A percentile compares a stretch with the other conserved stretches of the same genome.
Evolutionary conservation across 2,888 invertebrate genomes (phyloP).

Genomic region (Acronicta psi): DNA sequence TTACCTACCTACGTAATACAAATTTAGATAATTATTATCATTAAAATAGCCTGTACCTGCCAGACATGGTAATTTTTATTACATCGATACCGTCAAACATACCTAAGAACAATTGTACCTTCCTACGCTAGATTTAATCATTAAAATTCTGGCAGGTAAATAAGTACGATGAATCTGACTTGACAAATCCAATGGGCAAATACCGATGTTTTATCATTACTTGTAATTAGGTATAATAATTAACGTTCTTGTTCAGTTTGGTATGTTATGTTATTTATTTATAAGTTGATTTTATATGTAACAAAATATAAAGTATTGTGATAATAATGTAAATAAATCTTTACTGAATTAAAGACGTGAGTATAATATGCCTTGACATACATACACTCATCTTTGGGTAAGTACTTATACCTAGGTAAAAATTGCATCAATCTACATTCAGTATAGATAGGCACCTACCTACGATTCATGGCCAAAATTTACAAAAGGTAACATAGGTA

Average conservation of each 20-base stretch:
- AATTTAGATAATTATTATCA: slow-evolving; percentile 2
- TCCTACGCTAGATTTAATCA: slow-evolving; percentile 14
- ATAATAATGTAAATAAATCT: slow-evolving; percentile 83
- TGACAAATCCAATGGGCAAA: slow-evolving; percentile 36
- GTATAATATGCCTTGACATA: too few species aligned
- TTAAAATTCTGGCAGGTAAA: slow-evolving; percentile 22
- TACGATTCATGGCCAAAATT: too few species aligned
- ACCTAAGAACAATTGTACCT: slow-evolving; percentile 43
- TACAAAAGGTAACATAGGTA: too few species aligned
- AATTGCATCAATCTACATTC: too few species aligned
- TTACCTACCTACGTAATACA: not conserved
- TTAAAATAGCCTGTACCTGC: slow-evolving; percentile 26
- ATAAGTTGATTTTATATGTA: slow-evolving; percentile 75
- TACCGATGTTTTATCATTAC: slow-evolving; percentile 44
- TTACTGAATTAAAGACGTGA: slow-evolving; percentile 50
- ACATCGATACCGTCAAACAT: slow-evolving; percentile 8
- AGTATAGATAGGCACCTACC: too few species aligned
- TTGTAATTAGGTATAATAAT: slow-evolving; percentile 46
- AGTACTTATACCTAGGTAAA: too few species aligned
- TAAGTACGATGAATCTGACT: slow-evolving; percentile 5
- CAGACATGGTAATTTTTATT: not conserved
- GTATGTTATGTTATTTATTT: slow-evolving; percentile 80
- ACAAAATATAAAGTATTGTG: slow-evolving; percentile 73
- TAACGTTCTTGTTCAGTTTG: slow-evolving; percentile 68
- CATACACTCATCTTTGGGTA: too few species aligned